A percentile compares a stretch with the other conserved stretches of the same genome.
These are phyloP conservation scores for Urocolius indicus DNA, from an alignment of 2,113 vertebrate genomes.

Conservation along the genomic window DNA sequence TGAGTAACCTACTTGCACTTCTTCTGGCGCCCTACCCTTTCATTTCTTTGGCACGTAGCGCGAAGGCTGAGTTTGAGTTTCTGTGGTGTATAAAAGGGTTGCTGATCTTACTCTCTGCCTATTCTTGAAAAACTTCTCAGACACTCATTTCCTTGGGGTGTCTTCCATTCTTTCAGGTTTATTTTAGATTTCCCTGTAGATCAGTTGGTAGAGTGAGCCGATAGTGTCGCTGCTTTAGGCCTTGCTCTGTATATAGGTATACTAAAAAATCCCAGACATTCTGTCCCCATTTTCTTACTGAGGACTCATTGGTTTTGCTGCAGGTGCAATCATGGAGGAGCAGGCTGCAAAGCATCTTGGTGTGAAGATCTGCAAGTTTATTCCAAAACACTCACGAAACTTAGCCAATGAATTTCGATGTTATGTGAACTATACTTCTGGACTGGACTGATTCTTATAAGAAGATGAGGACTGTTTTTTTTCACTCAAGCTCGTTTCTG, in stretches of 20 bases:
- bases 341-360: conserved; percentile 83
- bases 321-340: conserved; percentile 91
- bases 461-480: background rate
- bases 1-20: conserved; percentile 34
- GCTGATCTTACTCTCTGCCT: background rate
- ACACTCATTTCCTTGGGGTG: background rate
- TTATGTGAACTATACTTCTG: conserved; percentile 88
- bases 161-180: background rate
- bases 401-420: conserved; percentile 95
- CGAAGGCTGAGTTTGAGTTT: background rate
- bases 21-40: background rate
- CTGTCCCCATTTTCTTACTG: background rate
- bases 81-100: background rate
- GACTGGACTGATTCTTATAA: conserved; percentile 67
- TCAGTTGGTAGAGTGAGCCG: background rate
- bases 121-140: background rate
- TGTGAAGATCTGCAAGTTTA: conserved; percentile 87
- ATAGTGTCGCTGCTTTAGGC: background rate
- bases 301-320: background rate
- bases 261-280: background rate
- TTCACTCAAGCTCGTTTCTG: background rate
- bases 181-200: background rate
- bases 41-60: background rate
- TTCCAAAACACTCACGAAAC: conserved; percentile 88
- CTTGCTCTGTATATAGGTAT: background rate